Percentiles rank a stretch among this genome's conserved stretches.
Conservation (phyloP, 2,113 vertebrate genomes). For the Gymnorhina tibicen region DNA sequence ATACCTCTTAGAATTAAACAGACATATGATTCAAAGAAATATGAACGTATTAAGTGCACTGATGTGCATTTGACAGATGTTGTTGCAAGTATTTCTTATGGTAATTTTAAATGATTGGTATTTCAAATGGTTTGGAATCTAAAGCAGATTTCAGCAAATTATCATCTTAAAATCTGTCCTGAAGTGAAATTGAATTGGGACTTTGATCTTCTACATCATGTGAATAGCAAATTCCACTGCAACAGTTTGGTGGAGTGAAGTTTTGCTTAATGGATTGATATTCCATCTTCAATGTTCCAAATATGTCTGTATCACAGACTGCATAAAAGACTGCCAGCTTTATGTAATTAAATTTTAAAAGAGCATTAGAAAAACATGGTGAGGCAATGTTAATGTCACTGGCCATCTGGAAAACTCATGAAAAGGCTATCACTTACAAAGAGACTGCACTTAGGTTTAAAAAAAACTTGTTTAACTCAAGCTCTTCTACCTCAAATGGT, state of each 20-base stretch:
- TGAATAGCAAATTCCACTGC: not conserved
- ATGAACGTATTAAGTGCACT: not conserved
- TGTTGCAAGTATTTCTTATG: not conserved
- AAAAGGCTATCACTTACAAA: not conserved
- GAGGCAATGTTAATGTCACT: not conserved
- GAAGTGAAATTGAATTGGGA: not conserved
- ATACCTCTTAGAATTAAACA: not conserved
- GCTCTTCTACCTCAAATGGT: not conserved
- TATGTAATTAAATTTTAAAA: not conserved
- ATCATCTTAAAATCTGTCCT: not conserved
- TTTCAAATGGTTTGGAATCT: not conserved
- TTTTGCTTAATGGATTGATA: not conserved
- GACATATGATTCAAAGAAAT: not conserved
- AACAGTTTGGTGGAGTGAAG: not conserved
- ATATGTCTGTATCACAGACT: not conserved
- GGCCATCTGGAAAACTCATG: not conserved
- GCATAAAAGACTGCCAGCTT: not conserved
- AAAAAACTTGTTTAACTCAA: not conserved
- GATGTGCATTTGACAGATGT: not conserved
- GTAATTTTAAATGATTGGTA: not conserved
- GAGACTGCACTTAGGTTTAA: not conserved
- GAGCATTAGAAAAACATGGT: not conserved
- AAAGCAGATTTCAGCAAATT: not conserved
- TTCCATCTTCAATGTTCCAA: not conserved
- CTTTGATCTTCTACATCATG: not conserved